Percentiles rank a stretch among this genome's conserved stretches.
Evolutionary conservation across 2,888 invertebrate species (phyloP).

Genomic region (Ischnura elegans): DNA sequence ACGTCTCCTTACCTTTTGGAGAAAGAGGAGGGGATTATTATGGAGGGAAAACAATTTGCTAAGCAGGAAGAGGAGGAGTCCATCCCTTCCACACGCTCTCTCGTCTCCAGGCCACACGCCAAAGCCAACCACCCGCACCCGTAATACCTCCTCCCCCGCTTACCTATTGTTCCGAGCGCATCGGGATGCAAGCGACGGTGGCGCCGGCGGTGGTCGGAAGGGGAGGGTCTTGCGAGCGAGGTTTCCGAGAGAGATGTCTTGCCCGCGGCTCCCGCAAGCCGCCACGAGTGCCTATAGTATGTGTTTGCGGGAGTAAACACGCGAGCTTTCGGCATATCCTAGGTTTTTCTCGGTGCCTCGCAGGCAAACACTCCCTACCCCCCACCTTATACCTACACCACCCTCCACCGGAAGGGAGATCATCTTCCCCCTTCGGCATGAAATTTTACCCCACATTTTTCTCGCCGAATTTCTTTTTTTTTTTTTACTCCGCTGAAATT

Average conservation of each 20-base stretch:
- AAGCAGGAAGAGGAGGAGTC: not conserved
- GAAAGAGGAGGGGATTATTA: not conserved
- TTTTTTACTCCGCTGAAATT: not conserved
- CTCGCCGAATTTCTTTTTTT: no score
- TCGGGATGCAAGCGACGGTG: not conserved
- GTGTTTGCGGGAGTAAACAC: not conserved
- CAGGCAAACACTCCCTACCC: not conserved
- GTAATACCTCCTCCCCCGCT: not conserved
- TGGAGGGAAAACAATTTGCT: not conserved
- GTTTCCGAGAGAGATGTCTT: not conserved
- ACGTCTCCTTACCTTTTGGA: not conserved
- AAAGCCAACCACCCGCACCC: not conserved
- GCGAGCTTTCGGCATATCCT: not conserved
- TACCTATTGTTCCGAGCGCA: not conserved
- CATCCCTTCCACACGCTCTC: not conserved
- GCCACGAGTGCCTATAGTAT: not conserved
- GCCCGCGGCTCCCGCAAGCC: not conserved
- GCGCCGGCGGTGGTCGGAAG: no score
- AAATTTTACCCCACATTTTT: not conserved
- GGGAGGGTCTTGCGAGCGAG: not conserved
- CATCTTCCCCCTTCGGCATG: not conserved
- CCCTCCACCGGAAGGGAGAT: not conserved
- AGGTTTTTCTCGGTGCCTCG: not conserved
- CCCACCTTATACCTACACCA: no score
- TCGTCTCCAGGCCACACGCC: not conserved